Evolutionary conservation across 2,797 vertebrate species (phyloP).

Genomic region (Hybognathus amarus): DNA sequence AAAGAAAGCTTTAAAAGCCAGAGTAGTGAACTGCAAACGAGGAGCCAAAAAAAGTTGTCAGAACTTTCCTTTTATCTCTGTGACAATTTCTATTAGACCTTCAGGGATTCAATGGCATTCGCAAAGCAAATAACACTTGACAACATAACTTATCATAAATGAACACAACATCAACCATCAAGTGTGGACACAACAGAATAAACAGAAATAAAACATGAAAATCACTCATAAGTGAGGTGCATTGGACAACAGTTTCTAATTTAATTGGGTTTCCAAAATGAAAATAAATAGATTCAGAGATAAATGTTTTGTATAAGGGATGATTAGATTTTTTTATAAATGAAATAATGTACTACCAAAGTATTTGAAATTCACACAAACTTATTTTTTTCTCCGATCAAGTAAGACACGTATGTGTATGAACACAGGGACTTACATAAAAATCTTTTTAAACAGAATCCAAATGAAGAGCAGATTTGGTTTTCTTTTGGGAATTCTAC

Average conservation of each 20-base stretch:
- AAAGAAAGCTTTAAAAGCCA: not conserved
- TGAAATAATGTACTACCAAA: not conserved
- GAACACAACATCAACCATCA: not conserved
- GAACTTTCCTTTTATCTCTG: not conserved
- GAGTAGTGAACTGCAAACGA: not conserved
- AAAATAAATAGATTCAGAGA: not conserved
- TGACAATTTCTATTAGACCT: not conserved
- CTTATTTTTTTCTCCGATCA: not conserved
- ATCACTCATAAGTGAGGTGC: not conserved
- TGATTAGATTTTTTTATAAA: not conserved
- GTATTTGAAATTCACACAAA: not conserved
- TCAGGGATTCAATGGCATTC: conserved; percentile 8
- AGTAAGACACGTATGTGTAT: not conserved
- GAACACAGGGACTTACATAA: not conserved
- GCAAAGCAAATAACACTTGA: conserved; percentile 22
- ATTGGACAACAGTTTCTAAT: not conserved
- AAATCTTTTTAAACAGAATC: not conserved
- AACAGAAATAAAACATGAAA: not conserved
- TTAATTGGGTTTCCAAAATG: not conserved
- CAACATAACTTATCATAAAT: conserved; percentile 34
- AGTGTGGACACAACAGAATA: not conserved
- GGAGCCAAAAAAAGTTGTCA: not conserved
- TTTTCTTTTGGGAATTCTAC: not conserved
- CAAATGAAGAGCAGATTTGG: not conserved
- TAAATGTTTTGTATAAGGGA: not conserved